These are phyloP conservation scores for Anolis carolinensis DNA, from an alignment of 2,113 vertebrate species.

Conservation along the genomic window DNA sequence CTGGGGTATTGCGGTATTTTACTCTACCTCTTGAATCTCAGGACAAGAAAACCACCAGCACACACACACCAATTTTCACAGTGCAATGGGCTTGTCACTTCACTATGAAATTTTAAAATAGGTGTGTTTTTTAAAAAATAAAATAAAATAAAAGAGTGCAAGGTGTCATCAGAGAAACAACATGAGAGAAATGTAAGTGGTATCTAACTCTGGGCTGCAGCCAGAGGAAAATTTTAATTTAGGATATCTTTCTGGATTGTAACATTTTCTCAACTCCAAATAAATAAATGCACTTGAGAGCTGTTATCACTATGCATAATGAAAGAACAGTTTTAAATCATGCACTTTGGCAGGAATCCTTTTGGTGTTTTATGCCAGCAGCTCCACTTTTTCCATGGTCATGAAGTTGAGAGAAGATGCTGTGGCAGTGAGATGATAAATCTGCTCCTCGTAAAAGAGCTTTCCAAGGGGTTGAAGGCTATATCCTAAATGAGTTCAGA, in stretches of 20 bases:
- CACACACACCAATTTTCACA: rapidly evolving
- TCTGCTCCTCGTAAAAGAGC: no score
- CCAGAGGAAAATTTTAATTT: neutral
- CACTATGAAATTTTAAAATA: neutral
- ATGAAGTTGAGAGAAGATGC: no score
- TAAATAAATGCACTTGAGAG: neutral
- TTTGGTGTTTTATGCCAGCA: no score
- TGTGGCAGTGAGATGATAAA: no score
- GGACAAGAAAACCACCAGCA: neutral
- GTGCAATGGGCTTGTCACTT: neutral
- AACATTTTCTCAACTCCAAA: neutral
- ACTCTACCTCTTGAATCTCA: neutral
- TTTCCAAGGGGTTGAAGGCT: no score
- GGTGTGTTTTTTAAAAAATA: no score
- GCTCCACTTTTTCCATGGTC: no score
- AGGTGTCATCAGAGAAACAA: neutral
- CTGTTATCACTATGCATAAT: no score
- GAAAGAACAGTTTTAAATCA: no score
- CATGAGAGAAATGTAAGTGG: neutral
- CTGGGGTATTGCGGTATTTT: no score
- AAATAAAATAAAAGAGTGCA: neutral
- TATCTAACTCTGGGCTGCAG: neutral
- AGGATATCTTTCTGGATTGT: neutral
- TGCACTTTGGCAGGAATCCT: no score
- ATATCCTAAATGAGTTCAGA: no score